Base-by-base conservation (phyloP, 92 coral and sea anemone species). In the Galaxea fascicularis region DNA sequence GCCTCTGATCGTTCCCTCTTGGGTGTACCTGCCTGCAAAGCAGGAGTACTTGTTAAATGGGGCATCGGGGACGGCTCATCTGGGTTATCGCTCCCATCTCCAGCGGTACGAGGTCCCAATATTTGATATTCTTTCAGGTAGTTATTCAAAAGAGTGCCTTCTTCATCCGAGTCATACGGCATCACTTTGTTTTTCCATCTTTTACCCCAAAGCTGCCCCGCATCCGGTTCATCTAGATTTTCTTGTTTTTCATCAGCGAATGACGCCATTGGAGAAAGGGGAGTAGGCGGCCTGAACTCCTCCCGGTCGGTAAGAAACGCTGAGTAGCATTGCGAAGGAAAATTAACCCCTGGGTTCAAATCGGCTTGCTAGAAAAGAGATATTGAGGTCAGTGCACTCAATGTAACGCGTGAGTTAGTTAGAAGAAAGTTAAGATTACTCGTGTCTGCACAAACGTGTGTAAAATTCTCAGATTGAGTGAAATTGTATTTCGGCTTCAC, bases 21-120 rank as follows among this genome's bases (percentile, higher is more conserved):
- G 18, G 10, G n/a, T 26, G 20, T 10, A 66, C 21, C 41, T 53
- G 45, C 4, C 15, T 52, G 83, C 18, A 1, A 24, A 10, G 0
- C 58, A 13, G 58, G 20, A 6, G 71, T 21, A 22, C 29, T 27
- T 59, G 51, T 13, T n/a, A 21, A 60, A 3, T 78, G 58, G 4
- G 80, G 90, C 54, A 76, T 31, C 1, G 27, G 57, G 1, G 84
- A 76, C 64, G 53, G 85, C 8, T 87, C 85, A 44, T 87, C 86
- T 28, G 90, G 94, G 26, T 72, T 82, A 17, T 90, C 93, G 82
- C 90, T 89, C 17, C 91, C 85, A 29, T 84, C 86, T 15, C 88
- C 89, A 53, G 86, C 92, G 25, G 89, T 71, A 29, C 82, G 31
- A 3, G 92, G 90, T 27, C 87, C 98, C 35, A 78, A 51, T 5